A percentile compares a stretch with the other conserved stretches of the same genome.
phyloP scores from a whole-genome alignment of 2,797 vertebrate genomes.

The Diplodus puntazzo region DNA sequence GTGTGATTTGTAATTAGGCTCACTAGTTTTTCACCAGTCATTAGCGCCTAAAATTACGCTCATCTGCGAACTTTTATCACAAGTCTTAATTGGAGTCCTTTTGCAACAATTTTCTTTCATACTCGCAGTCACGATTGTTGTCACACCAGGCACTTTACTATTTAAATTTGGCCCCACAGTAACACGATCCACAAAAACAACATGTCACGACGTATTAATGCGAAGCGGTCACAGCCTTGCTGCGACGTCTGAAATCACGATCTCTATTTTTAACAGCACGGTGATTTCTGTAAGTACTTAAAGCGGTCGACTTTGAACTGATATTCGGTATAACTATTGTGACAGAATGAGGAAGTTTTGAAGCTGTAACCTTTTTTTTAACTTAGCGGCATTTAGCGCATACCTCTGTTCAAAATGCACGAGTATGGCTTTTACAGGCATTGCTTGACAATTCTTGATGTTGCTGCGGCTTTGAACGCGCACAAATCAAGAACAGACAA shows the following conservation, averaged over 20 bases:
- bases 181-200: constrained; percentile 62
- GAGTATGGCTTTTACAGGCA: constrained; percentile 40
- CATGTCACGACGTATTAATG: constrained; percentile 68
- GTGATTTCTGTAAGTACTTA: constrained; percentile 46
- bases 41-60: constrained; percentile 12
- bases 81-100: background rate
- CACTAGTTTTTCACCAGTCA: constrained; percentile 5
- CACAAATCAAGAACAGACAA: constrained; percentile 48
- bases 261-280: constrained; percentile 67
- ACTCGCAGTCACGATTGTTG: constrained; percentile 36
- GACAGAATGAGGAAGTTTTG: constrained; percentile 69
- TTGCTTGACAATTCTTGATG: constrained; percentile 57
- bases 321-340: constrained; percentile 62
- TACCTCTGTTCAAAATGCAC: constrained; percentile 48
- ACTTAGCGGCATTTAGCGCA: constrained; percentile 46
- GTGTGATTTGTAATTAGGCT: constrained; percentile 39
- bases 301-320: constrained; percentile 55
- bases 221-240: constrained; percentile 51
- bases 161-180: constrained; percentile 50
- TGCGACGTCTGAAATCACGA: constrained; percentile 36
- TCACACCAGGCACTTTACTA: constrained; percentile 42
- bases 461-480: constrained; percentile 55
- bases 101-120: constrained; percentile 9
- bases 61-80: constrained; percentile 4
- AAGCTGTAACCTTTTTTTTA: constrained; percentile 63